Conservation (phyloP, 2,888 invertebrate genomes). For the Heliconius erato region DNA sequence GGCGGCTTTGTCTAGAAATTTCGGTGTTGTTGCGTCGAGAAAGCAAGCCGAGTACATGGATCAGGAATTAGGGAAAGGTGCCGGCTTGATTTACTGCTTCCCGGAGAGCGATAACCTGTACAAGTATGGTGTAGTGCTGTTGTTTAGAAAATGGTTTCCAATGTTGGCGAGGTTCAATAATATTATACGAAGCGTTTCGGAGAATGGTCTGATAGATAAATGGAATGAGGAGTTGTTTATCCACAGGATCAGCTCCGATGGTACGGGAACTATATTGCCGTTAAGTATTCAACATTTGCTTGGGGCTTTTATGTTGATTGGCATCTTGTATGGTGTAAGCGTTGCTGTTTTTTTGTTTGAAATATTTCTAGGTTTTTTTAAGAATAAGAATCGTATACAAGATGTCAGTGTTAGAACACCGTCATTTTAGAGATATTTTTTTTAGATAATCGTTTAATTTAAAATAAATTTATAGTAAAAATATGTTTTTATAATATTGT, state of each 20-base stretch:
- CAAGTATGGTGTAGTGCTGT: slow-evolving; percentile 81
- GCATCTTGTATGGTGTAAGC: slow-evolving; percentile 74
- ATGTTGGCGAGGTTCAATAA: slow-evolving; percentile 76
- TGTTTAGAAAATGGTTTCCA: slow-evolving; percentile 81
- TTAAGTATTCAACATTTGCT: slow-evolving; percentile 76
- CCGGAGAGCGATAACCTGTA: slow-evolving; percentile 79
- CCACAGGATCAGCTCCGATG: slow-evolving; percentile 63
- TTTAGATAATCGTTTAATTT: neutral
- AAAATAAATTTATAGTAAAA: neutral
- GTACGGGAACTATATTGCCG: slow-evolving; percentile 68
- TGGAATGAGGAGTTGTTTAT: slow-evolving; percentile 80
- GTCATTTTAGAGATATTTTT: neutral
- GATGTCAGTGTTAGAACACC: neutral
- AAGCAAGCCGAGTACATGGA: slow-evolving; percentile 80
- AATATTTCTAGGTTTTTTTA: slow-evolving; percentile 53
- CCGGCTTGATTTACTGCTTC: slow-evolving; percentile 77
- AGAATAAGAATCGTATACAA: neutral
- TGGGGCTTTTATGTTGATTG: slow-evolving; percentile 81
- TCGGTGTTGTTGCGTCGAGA: slow-evolving; percentile 78
- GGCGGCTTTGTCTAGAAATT: slow-evolving; percentile 73
- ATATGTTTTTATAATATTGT: neutral
- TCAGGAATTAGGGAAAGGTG: slow-evolving; percentile 77
- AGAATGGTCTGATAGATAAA: slow-evolving; percentile 82
- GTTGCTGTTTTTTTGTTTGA: slow-evolving; percentile 74
- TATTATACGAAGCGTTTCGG: slow-evolving; percentile 80